phyloP scores from a whole-genome alignment of 2,113 vertebrate species.

The Menura novaehollandiae region DNA sequence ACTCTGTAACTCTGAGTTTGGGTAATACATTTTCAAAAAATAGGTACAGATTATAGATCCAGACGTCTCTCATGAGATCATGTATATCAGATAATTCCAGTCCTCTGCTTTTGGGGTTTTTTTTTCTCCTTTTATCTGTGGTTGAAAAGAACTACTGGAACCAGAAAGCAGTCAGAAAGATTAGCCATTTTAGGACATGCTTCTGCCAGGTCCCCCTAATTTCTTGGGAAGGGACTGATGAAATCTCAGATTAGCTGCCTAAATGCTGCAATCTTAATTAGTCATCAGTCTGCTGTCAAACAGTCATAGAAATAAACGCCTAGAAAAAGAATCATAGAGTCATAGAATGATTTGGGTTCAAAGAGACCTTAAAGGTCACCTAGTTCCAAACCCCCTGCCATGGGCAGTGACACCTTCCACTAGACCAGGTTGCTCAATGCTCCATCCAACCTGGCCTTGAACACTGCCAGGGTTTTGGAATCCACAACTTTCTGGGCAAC shows the following conservation, averaged over 20 bases:
- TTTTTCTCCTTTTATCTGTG: rapidly evolving
- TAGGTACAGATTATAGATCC: neutral
- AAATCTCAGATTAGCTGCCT: neutral
- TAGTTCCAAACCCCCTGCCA: rapidly evolving
- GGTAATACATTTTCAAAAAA: neutral
- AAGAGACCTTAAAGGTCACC: neutral
- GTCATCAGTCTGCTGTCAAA: neutral
- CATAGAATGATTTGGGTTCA: neutral
- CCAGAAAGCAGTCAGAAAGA: neutral
- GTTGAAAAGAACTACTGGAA: neutral
- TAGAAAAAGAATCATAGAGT: neutral
- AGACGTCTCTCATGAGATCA: neutral
- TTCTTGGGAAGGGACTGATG: neutral
- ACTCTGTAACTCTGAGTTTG: neutral
- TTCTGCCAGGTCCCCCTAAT: neutral
- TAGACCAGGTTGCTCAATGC: rapidly evolving
- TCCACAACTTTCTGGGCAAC: rapidly evolving
- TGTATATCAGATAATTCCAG: neutral
- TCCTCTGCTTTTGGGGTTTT: neutral
- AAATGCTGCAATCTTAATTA: neutral
- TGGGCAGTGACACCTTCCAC: neutral
- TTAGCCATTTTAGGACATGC: neutral
- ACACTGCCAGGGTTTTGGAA: neutral
- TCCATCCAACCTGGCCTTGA: neutral
- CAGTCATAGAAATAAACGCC: neutral